phyloP scores from a whole-genome alignment of 2,113 vertebrate genomes.

The Phalacrocorax aristotelis region DNA sequence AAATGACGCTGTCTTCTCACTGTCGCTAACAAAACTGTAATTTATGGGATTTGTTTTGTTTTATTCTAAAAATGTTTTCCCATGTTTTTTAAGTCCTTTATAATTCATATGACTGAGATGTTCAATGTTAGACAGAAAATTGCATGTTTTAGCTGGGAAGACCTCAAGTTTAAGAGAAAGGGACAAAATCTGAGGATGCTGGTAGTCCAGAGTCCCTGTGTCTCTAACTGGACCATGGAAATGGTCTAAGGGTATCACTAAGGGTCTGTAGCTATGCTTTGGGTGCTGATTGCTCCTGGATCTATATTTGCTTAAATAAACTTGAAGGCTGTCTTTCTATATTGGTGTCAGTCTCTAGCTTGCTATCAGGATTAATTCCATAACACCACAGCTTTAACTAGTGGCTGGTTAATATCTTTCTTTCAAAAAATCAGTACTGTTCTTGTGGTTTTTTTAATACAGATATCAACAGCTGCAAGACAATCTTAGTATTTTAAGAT shows the following conservation, averaged over 20 bases:
- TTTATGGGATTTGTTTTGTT: not conserved
- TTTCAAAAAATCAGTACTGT: not conserved
- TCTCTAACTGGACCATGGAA: not conserved
- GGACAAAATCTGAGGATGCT: not conserved
- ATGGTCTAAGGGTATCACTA: not conserved
- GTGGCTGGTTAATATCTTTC: not conserved
- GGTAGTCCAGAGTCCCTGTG: not conserved
- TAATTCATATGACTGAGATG: not conserved
- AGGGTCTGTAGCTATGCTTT: not conserved
- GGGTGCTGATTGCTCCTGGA: not conserved
- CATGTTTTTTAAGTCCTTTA: not conserved
- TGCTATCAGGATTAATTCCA: not conserved
- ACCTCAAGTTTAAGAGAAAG: not conserved
- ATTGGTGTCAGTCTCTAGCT: not conserved
- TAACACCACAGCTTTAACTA: not conserved
- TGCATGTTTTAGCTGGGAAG: not conserved
- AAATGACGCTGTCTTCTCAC: not conserved
- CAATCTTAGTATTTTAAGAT: not conserved
- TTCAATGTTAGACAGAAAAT: not conserved
- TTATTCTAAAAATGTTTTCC: not conserved
- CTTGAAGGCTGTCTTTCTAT: not conserved
- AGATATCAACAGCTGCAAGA: not conserved
- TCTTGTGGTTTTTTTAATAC: not conserved
- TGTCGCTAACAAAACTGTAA: not conserved
- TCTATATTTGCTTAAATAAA: not conserved